phyloP scores from a whole-genome alignment of 2,888 invertebrate species.

The Yponomeuta evonymella region DNA sequence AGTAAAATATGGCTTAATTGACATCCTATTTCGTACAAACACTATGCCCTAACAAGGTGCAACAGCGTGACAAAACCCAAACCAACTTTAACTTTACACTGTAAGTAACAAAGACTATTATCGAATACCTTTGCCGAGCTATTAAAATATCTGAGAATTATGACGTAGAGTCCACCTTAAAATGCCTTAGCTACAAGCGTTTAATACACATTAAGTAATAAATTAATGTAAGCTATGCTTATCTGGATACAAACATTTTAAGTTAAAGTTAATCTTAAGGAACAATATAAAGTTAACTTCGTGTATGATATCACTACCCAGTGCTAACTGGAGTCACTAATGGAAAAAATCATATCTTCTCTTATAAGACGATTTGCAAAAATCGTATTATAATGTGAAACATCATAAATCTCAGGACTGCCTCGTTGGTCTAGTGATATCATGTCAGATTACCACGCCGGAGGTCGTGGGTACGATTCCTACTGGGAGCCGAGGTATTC shows the following conservation, averaged over 20 bases:
- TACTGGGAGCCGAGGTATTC: no score
- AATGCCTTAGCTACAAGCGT: background rate
- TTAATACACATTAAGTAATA: slow-evolving; percentile 1
- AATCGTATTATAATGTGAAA: no score
- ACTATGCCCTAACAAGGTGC: background rate
- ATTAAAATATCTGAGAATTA: background rate
- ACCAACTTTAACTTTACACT: background rate
- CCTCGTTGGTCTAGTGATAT: no score
- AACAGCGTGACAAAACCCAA: background rate
- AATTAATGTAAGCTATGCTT: slow-evolving; percentile 6
- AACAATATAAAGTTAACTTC: background rate
- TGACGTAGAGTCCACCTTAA: background rate
- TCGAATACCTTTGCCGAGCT: background rate
- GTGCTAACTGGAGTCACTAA: no score
- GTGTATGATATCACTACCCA: background rate
- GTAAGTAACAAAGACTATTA: background rate
- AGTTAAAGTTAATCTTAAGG: background rate
- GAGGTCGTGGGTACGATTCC: no score
- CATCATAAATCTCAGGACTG: no score
- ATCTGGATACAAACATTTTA: background rate
- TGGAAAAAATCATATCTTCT: no score
- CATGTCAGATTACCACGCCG: no score
- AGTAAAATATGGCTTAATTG: background rate
- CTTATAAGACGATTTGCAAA: no score
- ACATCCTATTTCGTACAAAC: background rate